These are phyloP conservation scores for Megastigmus dorsalis DNA, from an alignment of 2,888 invertebrate species.

Conservation along the genomic window DNA sequence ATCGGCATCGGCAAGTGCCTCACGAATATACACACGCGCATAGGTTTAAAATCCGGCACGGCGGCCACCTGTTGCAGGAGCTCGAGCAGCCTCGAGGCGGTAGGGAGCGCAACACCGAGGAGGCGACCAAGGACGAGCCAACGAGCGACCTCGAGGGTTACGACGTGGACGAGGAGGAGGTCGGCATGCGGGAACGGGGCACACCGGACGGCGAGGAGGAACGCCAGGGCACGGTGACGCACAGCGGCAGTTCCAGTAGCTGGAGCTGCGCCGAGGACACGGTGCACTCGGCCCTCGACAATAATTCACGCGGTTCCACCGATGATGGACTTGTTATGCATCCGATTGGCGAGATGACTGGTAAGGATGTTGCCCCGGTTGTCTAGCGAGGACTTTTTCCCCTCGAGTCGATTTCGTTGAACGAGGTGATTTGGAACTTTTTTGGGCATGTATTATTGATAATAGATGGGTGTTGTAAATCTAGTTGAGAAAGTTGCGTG, in stretches of 20 bases:
- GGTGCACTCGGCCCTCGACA: constrained; percentile 41
- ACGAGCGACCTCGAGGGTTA: constrained; percentile 56
- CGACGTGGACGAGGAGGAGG: constrained; percentile 59
- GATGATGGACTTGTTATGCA: constrained; percentile 39
- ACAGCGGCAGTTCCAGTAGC: constrained; percentile 64
- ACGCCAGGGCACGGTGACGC: constrained; percentile 46
- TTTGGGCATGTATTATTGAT: too few species aligned
- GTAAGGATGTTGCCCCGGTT: too few species aligned
- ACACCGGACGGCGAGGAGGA: constrained; percentile 54
- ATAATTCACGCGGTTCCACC: constrained; percentile 16
- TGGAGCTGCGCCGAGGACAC: constrained; percentile 68
- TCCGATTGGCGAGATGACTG: constrained; percentile 15
- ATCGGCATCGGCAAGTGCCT: too few species aligned
- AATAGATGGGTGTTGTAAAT: too few species aligned
- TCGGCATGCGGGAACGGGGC: constrained; percentile 61
- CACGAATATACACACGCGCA: neutral
- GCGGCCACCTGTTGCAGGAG: constrained; percentile 51
- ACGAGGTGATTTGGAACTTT: too few species aligned
- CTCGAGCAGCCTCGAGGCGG: neutral
- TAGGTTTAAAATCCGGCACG: neutral
- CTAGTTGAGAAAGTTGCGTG: too few species aligned
- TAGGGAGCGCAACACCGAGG: neutral
- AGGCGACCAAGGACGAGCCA: too few species aligned
- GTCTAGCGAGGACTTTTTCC: too few species aligned
- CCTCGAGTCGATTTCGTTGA: too few species aligned